phyloP scores from a whole-genome alignment of 2,888 invertebrate genomes.

The Crepidodera aurea region DNA sequence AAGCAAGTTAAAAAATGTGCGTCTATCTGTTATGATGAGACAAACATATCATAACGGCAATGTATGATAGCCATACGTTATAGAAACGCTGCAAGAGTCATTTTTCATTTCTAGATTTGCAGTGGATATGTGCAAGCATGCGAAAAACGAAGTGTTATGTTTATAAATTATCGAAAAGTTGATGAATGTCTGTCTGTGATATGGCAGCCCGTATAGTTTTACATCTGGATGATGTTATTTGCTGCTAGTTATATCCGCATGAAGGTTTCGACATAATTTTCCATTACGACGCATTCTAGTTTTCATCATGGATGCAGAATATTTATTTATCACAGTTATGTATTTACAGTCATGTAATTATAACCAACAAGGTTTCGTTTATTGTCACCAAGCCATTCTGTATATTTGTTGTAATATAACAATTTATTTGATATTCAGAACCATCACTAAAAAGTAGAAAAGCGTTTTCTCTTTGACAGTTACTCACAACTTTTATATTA shows the following conservation, averaged over 20 bases:
- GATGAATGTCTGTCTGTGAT: constrained; percentile 41
- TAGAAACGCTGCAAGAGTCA: constrained; percentile 42
- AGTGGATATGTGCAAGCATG: constrained; percentile 45
- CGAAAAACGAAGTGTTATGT: constrained; percentile 47
- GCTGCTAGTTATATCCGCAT: constrained; percentile 20
- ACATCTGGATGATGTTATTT: constrained; percentile 24
- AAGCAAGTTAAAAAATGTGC: constrained; percentile 31
- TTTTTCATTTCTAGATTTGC: constrained; percentile 46
- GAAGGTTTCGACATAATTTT: constrained; percentile 12
- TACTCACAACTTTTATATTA: too few species aligned
- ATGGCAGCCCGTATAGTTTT: constrained; percentile 18
- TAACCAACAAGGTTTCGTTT: too few species aligned
- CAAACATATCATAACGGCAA: constrained; percentile 39
- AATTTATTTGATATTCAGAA: too few species aligned
- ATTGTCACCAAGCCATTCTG: too few species aligned
- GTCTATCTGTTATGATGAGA: constrained; percentile 32
- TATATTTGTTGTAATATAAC: too few species aligned
- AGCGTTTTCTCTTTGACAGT: too few species aligned
- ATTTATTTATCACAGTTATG: neutral
- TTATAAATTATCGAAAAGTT: constrained; percentile 46
- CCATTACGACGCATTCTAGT: neutral
- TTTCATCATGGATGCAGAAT: neutral
- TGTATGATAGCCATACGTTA: constrained; percentile 44
- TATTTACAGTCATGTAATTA: neutral
- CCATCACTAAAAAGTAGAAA: too few species aligned